phyloP scores from a whole-genome alignment of 1,140 invertebrate genomes.

The Littorina saxatilis region DNA sequence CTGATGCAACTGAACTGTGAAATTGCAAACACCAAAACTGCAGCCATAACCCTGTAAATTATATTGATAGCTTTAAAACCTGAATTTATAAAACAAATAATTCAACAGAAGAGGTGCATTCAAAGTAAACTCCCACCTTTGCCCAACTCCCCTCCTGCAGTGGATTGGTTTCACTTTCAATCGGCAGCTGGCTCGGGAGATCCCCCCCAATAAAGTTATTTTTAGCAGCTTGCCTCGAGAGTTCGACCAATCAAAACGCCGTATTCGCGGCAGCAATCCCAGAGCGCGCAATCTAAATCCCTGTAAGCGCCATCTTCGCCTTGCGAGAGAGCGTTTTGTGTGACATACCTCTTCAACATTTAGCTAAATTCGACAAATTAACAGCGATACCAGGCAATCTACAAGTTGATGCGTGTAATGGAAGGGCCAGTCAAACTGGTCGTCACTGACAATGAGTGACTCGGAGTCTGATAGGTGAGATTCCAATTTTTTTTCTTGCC shows the following conservation, averaged over 20 bases:
- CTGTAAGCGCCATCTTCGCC: conserved; percentile 28
- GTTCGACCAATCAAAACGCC: conserved; percentile 15
- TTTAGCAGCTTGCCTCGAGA: not conserved
- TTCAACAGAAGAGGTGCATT: too few species aligned
- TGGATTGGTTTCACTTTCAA: too few species aligned
- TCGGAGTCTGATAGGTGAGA: conserved; percentile 37
- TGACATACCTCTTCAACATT: not conserved
- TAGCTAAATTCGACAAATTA: not conserved
- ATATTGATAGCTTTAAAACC: too few species aligned
- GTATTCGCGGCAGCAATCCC: not conserved
- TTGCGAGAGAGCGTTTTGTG: not conserved
- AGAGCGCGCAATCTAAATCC: conserved; percentile 38
- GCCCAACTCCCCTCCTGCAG: too few species aligned
- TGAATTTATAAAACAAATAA: too few species aligned
- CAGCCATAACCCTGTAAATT: too few species aligned
- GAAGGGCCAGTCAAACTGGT: conserved; percentile 27
- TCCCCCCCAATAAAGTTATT: not conserved
- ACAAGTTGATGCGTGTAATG: conserved; percentile 11
- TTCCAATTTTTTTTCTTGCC: too few species aligned
- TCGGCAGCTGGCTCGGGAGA: too few species aligned
- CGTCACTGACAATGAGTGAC: conserved; percentile 38
- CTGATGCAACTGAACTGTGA: too few species aligned
- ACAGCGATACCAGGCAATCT: not conserved
- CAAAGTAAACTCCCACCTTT: too few species aligned
- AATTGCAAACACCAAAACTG: too few species aligned